Percentiles rank a stretch among this genome's conserved stretches.
Evolutionary conservation across 2,888 invertebrate genomes (phyloP).

Genomic region (Tenthredo distinguenda): DNA sequence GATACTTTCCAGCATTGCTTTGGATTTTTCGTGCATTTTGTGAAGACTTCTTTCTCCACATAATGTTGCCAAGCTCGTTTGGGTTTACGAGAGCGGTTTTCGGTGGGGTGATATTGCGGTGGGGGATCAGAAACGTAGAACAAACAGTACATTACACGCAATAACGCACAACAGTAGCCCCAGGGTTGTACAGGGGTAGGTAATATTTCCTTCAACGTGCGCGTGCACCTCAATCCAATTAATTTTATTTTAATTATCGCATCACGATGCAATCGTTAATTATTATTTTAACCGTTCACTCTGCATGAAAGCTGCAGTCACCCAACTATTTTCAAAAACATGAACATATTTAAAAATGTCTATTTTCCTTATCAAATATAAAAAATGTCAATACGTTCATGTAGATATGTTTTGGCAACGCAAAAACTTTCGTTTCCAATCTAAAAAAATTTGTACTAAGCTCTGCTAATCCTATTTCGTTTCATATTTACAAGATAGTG

Average conservation of each 20-base stretch:
- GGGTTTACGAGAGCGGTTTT: slow-evolving; percentile 16
- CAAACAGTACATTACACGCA: slow-evolving; percentile 70
- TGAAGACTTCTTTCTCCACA: background rate
- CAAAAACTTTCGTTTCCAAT: too few relatives aligned
- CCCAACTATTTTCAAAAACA: background rate
- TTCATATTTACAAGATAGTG: background rate
- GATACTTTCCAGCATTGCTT: background rate
- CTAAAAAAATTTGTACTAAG: too few relatives aligned
- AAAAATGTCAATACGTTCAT: too few relatives aligned
- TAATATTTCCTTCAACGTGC: slow-evolving; percentile 46
- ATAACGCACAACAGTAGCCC: slow-evolving; percentile 67
- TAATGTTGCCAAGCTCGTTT: background rate
- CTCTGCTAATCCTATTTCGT: too few relatives aligned
- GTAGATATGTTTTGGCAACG: too few relatives aligned
- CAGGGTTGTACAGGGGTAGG: slow-evolving; percentile 4
- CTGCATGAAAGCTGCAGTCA: background rate
- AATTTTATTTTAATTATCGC: slow-evolving; percentile 74
- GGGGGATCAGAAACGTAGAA: slow-evolving; percentile 60
- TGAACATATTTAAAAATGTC: background rate
- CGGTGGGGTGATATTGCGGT: slow-evolving; percentile 14
- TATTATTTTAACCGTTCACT: slow-evolving; percentile 62
- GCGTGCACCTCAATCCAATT: slow-evolving; percentile 68
- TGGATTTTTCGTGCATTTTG: background rate
- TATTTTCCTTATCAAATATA: background rate
- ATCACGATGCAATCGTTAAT: slow-evolving; percentile 67